A percentile compares a stretch with the other conserved stretches of the same genome.
These are phyloP conservation scores for Salpingus planirostris DNA, from an alignment of 2,888 invertebrate species.

Conservation along the genomic window DNA sequence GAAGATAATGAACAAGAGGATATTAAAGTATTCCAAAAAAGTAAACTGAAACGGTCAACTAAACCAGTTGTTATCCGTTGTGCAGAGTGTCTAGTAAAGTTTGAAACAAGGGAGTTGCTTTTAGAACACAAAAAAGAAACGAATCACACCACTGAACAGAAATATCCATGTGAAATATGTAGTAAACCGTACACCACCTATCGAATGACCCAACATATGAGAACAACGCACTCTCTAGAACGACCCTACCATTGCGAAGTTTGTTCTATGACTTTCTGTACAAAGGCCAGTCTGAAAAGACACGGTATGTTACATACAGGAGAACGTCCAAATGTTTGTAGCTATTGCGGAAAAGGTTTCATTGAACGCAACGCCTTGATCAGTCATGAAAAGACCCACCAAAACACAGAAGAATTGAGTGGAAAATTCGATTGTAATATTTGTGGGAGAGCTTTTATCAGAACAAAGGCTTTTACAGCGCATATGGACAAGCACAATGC, in stretches of 20 bases:
- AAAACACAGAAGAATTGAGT: background rate
- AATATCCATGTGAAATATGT: constrained; percentile 12
- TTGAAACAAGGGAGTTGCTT: no score
- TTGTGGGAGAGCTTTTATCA: constrained; percentile 16
- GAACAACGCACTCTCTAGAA: constrained; percentile 17
- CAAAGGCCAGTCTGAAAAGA: constrained; percentile 20
- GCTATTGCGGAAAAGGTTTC: constrained; percentile 11
- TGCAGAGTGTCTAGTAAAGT: no score
- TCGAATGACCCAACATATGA: constrained; percentile 16
- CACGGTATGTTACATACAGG: constrained; percentile 22
- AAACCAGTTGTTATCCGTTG: no score
- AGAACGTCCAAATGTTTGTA: constrained; percentile 14
- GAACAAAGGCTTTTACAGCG: constrained; percentile 9
- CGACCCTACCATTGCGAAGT: constrained; percentile 18
- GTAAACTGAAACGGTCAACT: no score
- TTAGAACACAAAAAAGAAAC: constrained; percentile 6
- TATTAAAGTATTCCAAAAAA: no score
- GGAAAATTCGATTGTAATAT: constrained; percentile 13
- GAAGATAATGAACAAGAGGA: no score
- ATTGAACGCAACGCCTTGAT: constrained; percentile 11
- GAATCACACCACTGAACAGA: constrained; percentile 10
- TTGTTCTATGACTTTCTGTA: constrained; percentile 17
- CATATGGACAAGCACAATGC: constrained; percentile 17
- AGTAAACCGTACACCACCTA: constrained; percentile 13
- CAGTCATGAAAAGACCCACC: constrained; percentile 9